Evolutionary conservation across 2,113 vertebrate genomes (phyloP).

Genomic region (Crotophaga sulcirostris): DNA sequence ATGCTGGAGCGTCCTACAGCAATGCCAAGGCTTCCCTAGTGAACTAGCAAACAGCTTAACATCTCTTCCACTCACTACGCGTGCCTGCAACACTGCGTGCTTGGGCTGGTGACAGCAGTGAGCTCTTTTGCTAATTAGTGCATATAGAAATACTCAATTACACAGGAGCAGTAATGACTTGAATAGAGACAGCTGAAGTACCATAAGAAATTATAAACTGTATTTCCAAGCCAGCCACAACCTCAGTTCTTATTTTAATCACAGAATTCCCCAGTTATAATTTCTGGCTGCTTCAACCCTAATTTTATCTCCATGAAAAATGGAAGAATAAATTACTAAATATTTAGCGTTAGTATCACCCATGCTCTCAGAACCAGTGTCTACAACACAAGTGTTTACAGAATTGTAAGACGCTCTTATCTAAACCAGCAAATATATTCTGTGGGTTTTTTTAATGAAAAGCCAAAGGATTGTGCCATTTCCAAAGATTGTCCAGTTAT

Average conservation of each 20-base stretch:
- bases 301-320: not conserved
- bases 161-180: not conserved
- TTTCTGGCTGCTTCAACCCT: not conserved
- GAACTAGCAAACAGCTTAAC: not conserved
- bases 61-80: accelerated
- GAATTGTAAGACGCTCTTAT: not conserved
- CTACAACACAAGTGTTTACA: not conserved
- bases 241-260: not conserved
- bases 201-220: not conserved
- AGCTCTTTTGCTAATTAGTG: constrained; percentile 13
- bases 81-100: not conserved
- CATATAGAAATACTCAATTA: not conserved
- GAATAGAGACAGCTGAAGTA: not conserved
- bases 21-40: not conserved
- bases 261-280: not conserved
- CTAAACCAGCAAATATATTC: not conserved
- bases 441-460: not conserved
- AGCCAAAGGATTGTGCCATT: not conserved
- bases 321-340: not conserved
- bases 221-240: not conserved
- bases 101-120: not conserved
- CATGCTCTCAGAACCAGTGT: not conserved
- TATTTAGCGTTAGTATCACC: not conserved
- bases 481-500: not conserved
- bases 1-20: not conserved